A percentile compares a stretch with the other conserved stretches of the same genome.
phyloP scores from a whole-genome alignment of 1,140 invertebrate genomes.

The Plectus sambesii region DNA sequence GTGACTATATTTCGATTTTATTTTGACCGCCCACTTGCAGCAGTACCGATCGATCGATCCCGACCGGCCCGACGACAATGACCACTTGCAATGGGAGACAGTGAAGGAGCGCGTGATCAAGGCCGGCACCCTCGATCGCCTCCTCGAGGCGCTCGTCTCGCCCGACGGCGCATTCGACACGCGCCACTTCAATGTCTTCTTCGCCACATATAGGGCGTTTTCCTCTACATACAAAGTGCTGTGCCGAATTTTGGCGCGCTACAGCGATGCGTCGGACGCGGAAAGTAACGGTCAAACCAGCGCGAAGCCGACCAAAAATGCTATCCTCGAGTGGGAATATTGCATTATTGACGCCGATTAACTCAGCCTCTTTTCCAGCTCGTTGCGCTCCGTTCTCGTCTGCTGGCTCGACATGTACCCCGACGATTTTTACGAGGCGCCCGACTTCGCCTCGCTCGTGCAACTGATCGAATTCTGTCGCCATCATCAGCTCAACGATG shows the following conservation, averaged over 20 bases:
- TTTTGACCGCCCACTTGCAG: constrained; percentile 24
- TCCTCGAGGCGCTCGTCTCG: constrained; percentile 49
- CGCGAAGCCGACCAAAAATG: constrained; percentile 25
- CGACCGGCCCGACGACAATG: constrained; percentile 59
- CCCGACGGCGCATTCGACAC: constrained; percentile 87
- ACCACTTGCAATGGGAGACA: constrained; percentile 97
- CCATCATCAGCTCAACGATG: constrained; percentile 57
- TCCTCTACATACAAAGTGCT: constrained; percentile 68
- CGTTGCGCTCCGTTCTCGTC: constrained; percentile 64
- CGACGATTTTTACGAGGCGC: constrained; percentile 80
- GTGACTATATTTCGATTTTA: constrained; percentile 31
- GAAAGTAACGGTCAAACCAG: constrained; percentile 23
- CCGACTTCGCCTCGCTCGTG: constrained; percentile 53
- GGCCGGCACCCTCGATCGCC: constrained; percentile 78
- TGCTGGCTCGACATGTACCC: constrained; percentile 94
- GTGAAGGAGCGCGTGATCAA: constrained; percentile 85
- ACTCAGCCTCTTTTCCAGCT: constrained; percentile 52
- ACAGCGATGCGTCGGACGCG: constrained; percentile 54
- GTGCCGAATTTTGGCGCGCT: constrained; percentile 64
- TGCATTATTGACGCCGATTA: constrained; percentile 31
- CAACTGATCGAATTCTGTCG: constrained; percentile 35
- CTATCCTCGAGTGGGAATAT: too few species aligned
- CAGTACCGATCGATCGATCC: constrained; percentile 41
- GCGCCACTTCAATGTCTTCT: constrained; percentile 91
- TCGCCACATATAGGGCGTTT: constrained; percentile 82